Percentiles rank a stretch among this genome's conserved stretches.
These are phyloP conservation scores for Apogon hyalosoma DNA, from an alignment of 2,797 vertebrate genomes.

Conservation along the genomic window DNA sequence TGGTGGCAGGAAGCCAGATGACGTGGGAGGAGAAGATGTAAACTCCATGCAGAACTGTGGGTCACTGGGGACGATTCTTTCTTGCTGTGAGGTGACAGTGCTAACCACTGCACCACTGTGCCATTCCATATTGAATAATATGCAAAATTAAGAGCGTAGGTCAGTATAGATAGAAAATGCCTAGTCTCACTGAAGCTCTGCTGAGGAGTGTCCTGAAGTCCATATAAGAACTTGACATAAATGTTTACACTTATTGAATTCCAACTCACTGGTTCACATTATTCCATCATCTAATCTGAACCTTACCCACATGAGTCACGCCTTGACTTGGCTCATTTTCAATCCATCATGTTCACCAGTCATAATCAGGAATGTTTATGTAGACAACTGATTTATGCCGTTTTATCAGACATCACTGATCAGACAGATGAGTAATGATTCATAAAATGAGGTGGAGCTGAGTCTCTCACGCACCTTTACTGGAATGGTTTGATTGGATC, in stretches of 20 bases:
- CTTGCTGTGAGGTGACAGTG: too few species aligned
- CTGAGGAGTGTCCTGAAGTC: conserved; percentile 8
- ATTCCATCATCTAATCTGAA: conserved; percentile 37
- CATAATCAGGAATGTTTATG: conserved; percentile 80
- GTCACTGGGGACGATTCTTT: too few species aligned
- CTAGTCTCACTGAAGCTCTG: too few species aligned
- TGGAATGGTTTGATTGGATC: conserved; percentile 34
- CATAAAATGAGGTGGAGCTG: conserved; percentile 67
- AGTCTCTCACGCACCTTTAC: conserved; percentile 77
- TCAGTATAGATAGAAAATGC: too few species aligned
- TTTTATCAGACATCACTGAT: conserved; percentile 76
- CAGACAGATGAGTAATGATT: conserved; percentile 73
- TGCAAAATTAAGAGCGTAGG: too few species aligned
- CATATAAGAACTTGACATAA: conserved; percentile 20
- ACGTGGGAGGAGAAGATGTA: too few species aligned
- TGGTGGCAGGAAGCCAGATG: too few species aligned
- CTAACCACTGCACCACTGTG: too few species aligned
- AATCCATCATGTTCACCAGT: conserved; percentile 49
- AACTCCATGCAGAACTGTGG: too few species aligned
- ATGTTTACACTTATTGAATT: conserved; percentile 31
- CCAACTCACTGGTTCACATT: conserved; percentile 17
- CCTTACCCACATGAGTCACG: conserved; percentile 54
- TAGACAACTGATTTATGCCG: conserved; percentile 72
- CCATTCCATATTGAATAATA: too few species aligned
- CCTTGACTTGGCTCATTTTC: conserved; percentile 41